Percentiles rank a stretch among this genome's conserved stretches.
These are phyloP conservation scores for Scrobipalpa costella DNA, from an alignment of 2,888 invertebrate species.

Conservation along the genomic window DNA sequence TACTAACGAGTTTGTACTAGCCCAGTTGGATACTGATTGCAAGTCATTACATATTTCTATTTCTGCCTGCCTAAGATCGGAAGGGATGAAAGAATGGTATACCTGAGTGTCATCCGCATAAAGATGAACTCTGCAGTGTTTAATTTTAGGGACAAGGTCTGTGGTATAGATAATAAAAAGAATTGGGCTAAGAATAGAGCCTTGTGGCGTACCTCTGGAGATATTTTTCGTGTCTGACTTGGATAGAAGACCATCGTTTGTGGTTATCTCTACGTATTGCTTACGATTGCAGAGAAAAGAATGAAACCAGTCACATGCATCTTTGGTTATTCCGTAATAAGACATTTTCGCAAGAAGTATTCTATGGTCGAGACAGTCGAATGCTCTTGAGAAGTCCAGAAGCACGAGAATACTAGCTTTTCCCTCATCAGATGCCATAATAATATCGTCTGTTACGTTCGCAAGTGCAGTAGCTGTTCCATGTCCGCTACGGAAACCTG, in stretches of 20 bases:
- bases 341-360: slow-evolving; percentile 24
- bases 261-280: slow-evolving; percentile 3
- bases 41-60: not conserved
- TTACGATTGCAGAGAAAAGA: slow-evolving; percentile 13
- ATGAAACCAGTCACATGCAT: slow-evolving; percentile 18
- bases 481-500: slow-evolving; percentile 26
- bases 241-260: not conserved
- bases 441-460: slow-evolving; percentile 26
- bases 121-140: slow-evolving; percentile 2
- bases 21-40: not conserved
- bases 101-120: slow-evolving; percentile 17
- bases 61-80: not conserved
- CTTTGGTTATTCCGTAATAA: slow-evolving; percentile 22
- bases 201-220: not conserved
- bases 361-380: slow-evolving; percentile 21
- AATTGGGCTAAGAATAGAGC: slow-evolving; percentile 15
- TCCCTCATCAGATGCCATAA: slow-evolving; percentile 17
- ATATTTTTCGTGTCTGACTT: not conserved
- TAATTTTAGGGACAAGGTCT: not conserved
- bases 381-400: slow-evolving; percentile 26
- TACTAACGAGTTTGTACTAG: not conserved
- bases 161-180: slow-evolving; percentile 15
- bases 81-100: not conserved
- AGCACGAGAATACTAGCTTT: slow-evolving; percentile 17
- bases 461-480: slow-evolving; percentile 26